Evolutionary conservation across 2,888 invertebrate species (phyloP).

Genomic region (Glaucopsyche alexis): DNA sequence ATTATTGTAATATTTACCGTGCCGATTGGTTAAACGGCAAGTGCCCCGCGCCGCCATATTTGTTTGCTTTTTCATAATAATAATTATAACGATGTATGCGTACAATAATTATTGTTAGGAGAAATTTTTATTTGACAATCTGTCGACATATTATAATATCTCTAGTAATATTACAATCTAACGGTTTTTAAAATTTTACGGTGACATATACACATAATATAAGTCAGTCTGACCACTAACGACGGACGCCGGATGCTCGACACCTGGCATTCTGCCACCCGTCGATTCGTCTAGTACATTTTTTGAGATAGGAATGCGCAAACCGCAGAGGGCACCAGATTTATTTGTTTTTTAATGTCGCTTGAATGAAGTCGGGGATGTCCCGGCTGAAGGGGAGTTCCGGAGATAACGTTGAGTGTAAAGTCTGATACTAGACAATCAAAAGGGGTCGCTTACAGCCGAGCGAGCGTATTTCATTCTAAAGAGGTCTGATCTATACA

Average conservation of each 20-base stretch:
- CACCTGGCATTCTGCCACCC: not conserved
- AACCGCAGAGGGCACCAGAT: not conserved
- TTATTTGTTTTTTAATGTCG: conserved; percentile 10
- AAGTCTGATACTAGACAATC: not conserved
- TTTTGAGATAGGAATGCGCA: not conserved
- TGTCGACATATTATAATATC: too few species aligned
- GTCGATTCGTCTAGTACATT: conserved; percentile 5
- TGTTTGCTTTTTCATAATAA: too few species aligned
- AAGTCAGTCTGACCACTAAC: conserved; percentile 21
- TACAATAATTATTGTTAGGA: too few species aligned
- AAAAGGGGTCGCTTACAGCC: conserved; percentile 1
- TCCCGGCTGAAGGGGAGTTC: not conserved
- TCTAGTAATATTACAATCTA: too few species aligned
- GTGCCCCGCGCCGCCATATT: too few species aligned
- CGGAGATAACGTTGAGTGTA: not conserved
- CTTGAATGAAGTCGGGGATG: conserved; percentile 11
- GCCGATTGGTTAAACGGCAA: too few species aligned
- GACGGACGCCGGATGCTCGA: conserved; percentile 1
- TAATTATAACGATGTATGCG: too few species aligned
- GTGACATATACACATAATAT: too few species aligned
- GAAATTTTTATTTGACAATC: too few species aligned
- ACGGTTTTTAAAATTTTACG: too few species aligned
- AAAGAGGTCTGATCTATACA: not conserved
- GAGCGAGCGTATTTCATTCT: not conserved
- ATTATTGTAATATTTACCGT: too few species aligned